Evolutionary conservation across 2,888 invertebrate species (phyloP).

Genomic region (Acanthosepion lycidas): DNA sequence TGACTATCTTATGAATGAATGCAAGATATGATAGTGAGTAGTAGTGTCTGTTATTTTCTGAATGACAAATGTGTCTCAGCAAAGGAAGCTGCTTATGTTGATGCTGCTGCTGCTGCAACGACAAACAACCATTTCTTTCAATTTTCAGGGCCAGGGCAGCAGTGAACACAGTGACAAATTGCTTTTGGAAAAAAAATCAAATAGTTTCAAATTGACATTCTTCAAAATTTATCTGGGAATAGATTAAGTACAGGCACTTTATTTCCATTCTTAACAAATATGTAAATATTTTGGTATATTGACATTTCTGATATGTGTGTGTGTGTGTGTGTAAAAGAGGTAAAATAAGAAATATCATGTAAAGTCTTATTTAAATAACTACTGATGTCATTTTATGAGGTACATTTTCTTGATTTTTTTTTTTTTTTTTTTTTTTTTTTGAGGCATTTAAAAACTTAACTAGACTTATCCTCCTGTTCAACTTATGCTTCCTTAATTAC

Average conservation of each 20-base stretch:
- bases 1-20: conserved; percentile 3
- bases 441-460: too few species aligned
- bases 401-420: too few species aligned
- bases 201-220: background rate
- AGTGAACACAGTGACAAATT: background rate
- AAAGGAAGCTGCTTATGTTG: background rate
- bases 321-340: too few species aligned
- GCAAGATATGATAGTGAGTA: background rate
- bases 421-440: too few species aligned
- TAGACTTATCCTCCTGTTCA: too few species aligned
- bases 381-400: too few species aligned
- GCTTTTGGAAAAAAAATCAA: background rate
- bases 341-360: too few species aligned
- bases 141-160: background rate
- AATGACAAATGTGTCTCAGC: background rate
- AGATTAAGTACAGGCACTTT: background rate
- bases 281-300: background rate
- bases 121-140: conserved; percentile 8
- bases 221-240: background rate
- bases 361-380: too few species aligned
- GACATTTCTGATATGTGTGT: background rate
- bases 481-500: too few species aligned
- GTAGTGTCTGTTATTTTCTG: background rate
- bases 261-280: background rate
- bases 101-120: background rate